Evolutionary conservation across 2,888 invertebrate species (phyloP).

Genomic region (Nasonovia ribisnigri): DNA sequence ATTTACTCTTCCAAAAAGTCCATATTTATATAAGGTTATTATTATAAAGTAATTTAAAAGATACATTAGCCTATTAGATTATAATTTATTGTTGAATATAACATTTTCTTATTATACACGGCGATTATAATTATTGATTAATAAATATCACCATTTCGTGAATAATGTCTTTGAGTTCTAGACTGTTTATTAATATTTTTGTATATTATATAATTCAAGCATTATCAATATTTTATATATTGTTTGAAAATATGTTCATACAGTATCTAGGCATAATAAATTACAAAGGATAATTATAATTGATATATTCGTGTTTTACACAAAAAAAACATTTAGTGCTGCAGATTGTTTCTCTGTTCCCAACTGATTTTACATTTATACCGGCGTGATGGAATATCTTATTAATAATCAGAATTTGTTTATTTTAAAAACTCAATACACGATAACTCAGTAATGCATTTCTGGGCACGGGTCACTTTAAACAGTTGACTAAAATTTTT

Average conservation of each 20-base stretch:
- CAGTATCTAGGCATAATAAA: background rate
- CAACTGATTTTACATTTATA: background rate
- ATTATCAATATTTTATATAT: background rate
- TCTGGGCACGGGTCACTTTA: background rate
- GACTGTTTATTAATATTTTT: background rate
- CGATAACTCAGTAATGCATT: background rate
- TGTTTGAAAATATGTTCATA: background rate
- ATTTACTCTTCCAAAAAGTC: background rate
- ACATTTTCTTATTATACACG: background rate
- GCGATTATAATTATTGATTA: background rate
- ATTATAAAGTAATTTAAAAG: slow-evolving; percentile 5
- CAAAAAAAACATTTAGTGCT: background rate
- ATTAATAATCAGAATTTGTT: background rate
- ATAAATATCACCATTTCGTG: background rate
- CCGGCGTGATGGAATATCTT: background rate
- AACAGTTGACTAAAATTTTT: background rate
- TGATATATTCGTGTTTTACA: background rate
- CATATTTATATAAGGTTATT: background rate
- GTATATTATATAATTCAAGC: background rate
- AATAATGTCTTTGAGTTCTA: background rate
- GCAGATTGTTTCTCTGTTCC: background rate
- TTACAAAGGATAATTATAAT: no score
- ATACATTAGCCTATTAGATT: background rate
- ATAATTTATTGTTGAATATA: background rate
- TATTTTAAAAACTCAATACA: background rate